Evolutionary conservation across 2,888 invertebrate species (phyloP).

Genomic region (Allophyes oxyacanthae): DNA sequence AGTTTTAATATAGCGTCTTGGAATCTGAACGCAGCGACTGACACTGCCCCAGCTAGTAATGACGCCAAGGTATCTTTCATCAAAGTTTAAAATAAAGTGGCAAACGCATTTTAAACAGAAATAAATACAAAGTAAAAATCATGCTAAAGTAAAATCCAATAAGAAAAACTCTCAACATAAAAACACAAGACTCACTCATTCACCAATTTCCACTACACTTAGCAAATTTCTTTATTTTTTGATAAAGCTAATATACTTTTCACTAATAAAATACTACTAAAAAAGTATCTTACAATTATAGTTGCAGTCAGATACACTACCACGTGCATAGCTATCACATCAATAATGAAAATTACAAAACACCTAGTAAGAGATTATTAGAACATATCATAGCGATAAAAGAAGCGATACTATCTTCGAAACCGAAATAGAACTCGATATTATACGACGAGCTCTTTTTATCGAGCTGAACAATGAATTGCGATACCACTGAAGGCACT

Average conservation of each 20-base stretch:
- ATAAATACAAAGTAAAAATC: background rate
- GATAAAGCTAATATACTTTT: no score
- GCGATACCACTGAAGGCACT: conserved; percentile 44
- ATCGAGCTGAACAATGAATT: conserved; percentile 41
- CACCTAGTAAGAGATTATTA: conserved; percentile 27
- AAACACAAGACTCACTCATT: conserved; percentile 3
- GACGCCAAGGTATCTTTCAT: conserved; percentile 64
- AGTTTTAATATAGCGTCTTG: conserved; percentile 81
- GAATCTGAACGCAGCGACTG: conserved; percentile 79
- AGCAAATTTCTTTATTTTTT: background rate
- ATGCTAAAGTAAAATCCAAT: background rate
- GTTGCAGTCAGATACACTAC: conserved; percentile 9
- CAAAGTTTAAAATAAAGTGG: conserved; percentile 25
- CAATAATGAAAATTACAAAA: conserved; percentile 20
- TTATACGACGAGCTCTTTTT: conserved; percentile 26
- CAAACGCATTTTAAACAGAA: background rate
- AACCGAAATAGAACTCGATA: conserved; percentile 19
- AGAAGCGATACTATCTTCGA: conserved; percentile 29
- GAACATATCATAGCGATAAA: conserved; percentile 34
- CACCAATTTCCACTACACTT: no score
- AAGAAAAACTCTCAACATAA: background rate
- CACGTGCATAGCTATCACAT: conserved; percentile 5
- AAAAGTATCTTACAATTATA: background rate
- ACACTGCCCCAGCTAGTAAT: conserved; percentile 81
- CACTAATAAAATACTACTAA: background rate